Evolutionary conservation across 2,113 vertebrate genomes (phyloP).

Genomic region (Bombycilla garrulus): DNA sequence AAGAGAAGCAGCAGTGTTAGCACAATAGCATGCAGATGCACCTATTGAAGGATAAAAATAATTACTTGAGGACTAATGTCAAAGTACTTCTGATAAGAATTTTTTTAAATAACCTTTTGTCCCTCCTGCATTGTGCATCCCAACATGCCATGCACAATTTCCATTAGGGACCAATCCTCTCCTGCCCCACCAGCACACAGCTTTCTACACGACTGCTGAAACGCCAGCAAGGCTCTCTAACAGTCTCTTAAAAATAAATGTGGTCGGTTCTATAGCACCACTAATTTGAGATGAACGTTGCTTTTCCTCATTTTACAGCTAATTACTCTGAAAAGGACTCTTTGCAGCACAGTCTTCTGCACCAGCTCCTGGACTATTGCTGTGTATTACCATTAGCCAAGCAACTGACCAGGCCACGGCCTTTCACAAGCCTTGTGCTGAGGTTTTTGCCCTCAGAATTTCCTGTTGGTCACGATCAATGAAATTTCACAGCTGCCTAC

Average conservation of each 20-base stretch:
- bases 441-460: background rate
- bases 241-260: background rate
- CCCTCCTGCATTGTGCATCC: background rate
- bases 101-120: slow-evolving; percentile 25
- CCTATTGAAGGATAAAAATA: slow-evolving; percentile 72
- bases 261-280: background rate
- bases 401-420: background rate
- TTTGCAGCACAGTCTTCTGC: background rate
- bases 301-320: background rate
- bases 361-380: background rate
- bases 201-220: background rate
- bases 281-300: background rate
- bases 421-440: fast-evolving
- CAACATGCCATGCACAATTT: background rate
- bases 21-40: slow-evolving; percentile 63
- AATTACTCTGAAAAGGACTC: background rate
- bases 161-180: background rate
- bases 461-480: background rate
- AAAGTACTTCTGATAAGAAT: slow-evolving; percentile 48
- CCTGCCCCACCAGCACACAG: background rate
- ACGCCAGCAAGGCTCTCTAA: background rate
- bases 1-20: slow-evolving; percentile 34
- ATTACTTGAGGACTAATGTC: slow-evolving; percentile 63
- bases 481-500: background rate
- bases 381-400: background rate